Evolutionary conservation across 2,797 vertebrate species (phyloP).

Genomic region (Peromyscus eremicus): DNA sequence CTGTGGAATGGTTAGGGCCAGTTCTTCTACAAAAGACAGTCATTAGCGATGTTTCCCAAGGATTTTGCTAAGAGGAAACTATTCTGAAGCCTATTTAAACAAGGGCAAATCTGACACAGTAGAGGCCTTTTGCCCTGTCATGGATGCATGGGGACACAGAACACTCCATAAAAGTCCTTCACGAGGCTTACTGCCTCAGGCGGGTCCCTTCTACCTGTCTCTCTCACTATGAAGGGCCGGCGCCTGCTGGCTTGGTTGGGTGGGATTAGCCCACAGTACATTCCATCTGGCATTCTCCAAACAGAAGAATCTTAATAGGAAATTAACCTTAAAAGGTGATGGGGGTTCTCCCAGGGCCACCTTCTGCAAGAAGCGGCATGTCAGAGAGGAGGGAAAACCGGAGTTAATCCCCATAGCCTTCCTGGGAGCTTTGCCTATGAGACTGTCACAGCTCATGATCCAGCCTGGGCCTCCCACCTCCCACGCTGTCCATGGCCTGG

Average conservation of each 20-base stretch:
- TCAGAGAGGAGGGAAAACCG: background rate
- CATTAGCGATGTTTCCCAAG: background rate
- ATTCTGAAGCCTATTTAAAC: background rate
- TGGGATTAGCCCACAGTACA: background rate
- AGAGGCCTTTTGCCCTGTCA: background rate
- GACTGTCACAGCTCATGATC: background rate
- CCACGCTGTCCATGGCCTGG: accelerated
- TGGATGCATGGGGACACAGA: background rate
- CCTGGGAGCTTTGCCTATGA: background rate
- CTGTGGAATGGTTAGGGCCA: accelerated
- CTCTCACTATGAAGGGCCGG: background rate
- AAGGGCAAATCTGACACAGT: background rate
- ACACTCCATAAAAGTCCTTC: background rate
- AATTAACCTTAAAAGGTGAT: background rate
- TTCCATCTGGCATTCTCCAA: background rate
- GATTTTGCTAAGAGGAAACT: background rate
- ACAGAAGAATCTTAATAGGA: slow-evolving; percentile 12
- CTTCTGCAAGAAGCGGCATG: background rate
- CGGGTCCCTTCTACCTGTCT: background rate
- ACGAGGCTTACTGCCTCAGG: background rate
- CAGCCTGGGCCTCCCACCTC: background rate
- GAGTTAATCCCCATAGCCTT: background rate
- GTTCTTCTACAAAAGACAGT: background rate
- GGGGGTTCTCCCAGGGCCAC: background rate
- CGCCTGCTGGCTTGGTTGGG: background rate